Base-by-base conservation (phyloP, 2,888 invertebrate genomes). In the Pyralis farinalis region DNA sequence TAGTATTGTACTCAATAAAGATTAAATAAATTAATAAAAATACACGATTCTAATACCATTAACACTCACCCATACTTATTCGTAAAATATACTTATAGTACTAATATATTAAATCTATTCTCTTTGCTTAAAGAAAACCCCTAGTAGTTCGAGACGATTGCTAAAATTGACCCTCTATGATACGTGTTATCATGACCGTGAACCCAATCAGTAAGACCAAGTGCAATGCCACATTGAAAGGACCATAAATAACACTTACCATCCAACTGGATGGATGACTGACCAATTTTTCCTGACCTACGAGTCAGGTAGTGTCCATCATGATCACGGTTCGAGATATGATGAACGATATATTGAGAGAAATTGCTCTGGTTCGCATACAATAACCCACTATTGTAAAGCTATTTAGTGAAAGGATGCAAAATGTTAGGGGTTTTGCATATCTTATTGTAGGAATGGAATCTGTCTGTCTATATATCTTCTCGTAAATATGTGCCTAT, bases 181-280 rank as follows among this genome's bases (percentile, higher is more conserved):
- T 29, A 29, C 25, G 33, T 39, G 28, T 39, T 64, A 68, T 69
- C 63, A 55, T 38, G 86, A 68, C 85, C 85, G 53, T 87, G 85
- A 87, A 85, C 85, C 58, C 79, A 79, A 80, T 84, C 67, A 71
- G 63, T 66, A n/a, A 61, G 16, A 8, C 25, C 74, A 75, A 85
- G 85, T 82, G 82, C 86, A 85, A 79, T 75, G 79, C 72, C 78
- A 80, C 76, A 75, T 72, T 73, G 74, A 63, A 63, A 56, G 69
- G 63, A 40, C 71, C 71, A 83, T 85, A 83, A 85, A 84, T 83
- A 71, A 78, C 75, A 85, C 73, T 84, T 83, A 83, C 80, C 79
- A 72, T 65, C 60, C 63, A 53, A 63, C 58, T 50, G 58, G 56
- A 67, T 62, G 58, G 67, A 61, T 64, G 71, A 74, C 58, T 63